Conservation (phyloP, 2,113 vertebrate species). For the Saguinus imperator region DNA sequence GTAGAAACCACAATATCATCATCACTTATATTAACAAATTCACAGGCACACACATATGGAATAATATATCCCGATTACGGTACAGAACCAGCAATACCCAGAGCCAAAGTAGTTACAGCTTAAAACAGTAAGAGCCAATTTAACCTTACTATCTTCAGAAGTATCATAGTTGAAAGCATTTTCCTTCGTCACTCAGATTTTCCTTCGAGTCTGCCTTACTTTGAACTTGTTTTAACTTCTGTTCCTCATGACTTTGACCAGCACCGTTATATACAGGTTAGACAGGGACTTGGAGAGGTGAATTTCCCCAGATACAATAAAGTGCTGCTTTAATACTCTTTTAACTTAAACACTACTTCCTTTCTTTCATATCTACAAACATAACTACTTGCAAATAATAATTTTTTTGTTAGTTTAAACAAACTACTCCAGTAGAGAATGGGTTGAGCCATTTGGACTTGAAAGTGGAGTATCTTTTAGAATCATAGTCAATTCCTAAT, state of each 20-base stretch:
- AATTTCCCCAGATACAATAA: neutral
- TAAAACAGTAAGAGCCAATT: neutral
- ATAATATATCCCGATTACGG: slow-evolving; percentile 11
- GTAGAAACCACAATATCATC: slow-evolving; percentile 53
- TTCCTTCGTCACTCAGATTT: neutral
- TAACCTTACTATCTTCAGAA: neutral
- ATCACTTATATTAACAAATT: slow-evolving; percentile 48
- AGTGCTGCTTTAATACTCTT: neutral
- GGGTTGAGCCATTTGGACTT: neutral
- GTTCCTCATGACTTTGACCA: neutral
- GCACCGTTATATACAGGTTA: neutral
- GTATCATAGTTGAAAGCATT: neutral
- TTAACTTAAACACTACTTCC: neutral
- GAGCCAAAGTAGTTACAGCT: neutral
- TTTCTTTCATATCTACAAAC: neutral
- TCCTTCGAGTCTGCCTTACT: slow-evolving; percentile 18
- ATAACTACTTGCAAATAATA: neutral
- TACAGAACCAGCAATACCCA: slow-evolving; percentile 44
- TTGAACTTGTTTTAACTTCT: neutral
- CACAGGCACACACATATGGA: neutral
- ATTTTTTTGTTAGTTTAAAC: neutral
- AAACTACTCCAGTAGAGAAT: neutral
- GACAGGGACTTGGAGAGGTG: neutral
- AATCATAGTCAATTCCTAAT: neutral
- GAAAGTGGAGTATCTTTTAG: neutral